phyloP scores from a whole-genome alignment of 2,888 invertebrate genomes.

The Drosophila fungiperda region DNA sequence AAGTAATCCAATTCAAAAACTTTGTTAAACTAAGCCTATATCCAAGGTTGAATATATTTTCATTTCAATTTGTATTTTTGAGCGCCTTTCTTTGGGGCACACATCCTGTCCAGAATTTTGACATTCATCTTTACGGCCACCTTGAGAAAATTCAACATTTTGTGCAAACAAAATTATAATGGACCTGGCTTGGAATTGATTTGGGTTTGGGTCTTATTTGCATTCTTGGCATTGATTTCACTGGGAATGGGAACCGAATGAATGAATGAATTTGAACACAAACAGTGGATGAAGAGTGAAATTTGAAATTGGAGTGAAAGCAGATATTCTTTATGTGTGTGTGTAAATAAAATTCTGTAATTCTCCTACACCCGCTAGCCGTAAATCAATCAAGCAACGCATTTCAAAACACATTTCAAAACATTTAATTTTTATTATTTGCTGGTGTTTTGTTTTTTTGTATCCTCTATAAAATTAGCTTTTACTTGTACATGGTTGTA shows the following conservation, averaged over 20 bases:
- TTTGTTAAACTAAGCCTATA: not conserved
- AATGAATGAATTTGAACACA: conserved; percentile 29
- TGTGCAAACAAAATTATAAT: conserved; percentile 51
- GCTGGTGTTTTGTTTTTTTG: conserved; percentile 12
- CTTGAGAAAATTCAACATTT: conserved; percentile 71
- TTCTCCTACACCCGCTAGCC: conserved; percentile 24
- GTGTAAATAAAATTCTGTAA: not conserved
- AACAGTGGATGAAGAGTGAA: conserved; percentile 56
- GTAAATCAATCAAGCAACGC: conserved; percentile 76
- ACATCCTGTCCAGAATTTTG: conserved; percentile 60
- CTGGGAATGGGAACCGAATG: conserved; percentile 57
- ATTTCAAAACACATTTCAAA: conserved; percentile 28
- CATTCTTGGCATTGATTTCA: conserved; percentile 73
- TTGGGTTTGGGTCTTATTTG: conserved; percentile 56
- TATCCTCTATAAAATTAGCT: conserved; percentile 56
- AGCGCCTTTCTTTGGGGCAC: conserved; percentile 16
- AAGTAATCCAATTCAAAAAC: conserved; percentile 3
- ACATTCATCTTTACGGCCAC: conserved; percentile 67
- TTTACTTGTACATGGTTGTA: conserved; percentile 45
- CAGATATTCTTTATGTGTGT: conserved; percentile 12
- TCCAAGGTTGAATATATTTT: not conserved
- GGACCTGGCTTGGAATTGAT: conserved; percentile 22
- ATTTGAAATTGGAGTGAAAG: conserved; percentile 55
- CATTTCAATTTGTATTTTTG: conserved; percentile 24
- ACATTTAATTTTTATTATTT: conserved; percentile 18